These are phyloP conservation scores for Connochaetes taurinus DNA, from an alignment of 2,113 vertebrate species.

Conservation along the genomic window DNA sequence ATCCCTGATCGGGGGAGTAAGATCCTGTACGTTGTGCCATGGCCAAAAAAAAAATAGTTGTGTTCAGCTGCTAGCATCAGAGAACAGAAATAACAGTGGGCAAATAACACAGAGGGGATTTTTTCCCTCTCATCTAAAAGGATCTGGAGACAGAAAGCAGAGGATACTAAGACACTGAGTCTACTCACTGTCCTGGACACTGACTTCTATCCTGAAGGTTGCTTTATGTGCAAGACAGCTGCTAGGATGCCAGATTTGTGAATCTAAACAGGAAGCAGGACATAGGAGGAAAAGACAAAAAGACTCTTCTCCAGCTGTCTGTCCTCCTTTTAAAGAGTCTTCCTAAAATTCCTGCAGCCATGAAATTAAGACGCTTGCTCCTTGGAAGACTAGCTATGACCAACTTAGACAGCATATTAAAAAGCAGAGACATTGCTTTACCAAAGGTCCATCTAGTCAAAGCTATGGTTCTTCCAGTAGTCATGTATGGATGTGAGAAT, in stretches of 20 bases:
- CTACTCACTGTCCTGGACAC: neutral
- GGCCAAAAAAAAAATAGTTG: neutral
- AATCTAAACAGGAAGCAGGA: neutral
- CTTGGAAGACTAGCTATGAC: neutral
- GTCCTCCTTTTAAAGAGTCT: neutral
- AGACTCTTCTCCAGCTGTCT: neutral
- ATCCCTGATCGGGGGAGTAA: neutral
- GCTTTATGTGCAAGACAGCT: neutral
- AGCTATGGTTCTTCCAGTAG: neutral
- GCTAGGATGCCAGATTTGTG: neutral
- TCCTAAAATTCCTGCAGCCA: neutral
- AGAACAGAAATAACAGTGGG: neutral
- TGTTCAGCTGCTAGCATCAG: neutral
- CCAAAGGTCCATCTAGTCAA: neutral
- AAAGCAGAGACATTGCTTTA: neutral
- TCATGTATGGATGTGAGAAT: neutral
- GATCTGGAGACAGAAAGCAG: neutral
- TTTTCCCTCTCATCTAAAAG: neutral
- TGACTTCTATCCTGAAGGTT: neutral
- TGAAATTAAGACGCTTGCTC: neutral
- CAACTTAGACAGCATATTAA: neutral
- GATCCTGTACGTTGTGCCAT: neutral
- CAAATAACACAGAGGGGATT: neutral
- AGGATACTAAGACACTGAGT: neutral
- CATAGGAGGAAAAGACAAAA: neutral